Evolutionary conservation across 1,140 invertebrate species (phyloP), one percentile per base, ranked within the genome.

Genomic region (Brachionus angularis): DNA sequence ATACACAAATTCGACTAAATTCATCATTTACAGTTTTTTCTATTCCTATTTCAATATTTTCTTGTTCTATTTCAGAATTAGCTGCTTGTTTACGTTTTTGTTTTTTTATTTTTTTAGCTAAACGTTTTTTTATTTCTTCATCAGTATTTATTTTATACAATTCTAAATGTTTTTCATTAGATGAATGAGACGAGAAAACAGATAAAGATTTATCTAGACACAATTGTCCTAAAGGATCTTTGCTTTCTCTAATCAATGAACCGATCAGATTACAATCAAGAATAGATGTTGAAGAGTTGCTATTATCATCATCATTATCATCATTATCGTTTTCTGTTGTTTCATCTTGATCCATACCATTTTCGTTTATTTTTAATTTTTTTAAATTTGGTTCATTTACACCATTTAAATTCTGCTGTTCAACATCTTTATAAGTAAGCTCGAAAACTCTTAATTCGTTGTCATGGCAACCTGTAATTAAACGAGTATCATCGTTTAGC

Each of bases 381-480:
- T 71, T 52, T 16, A 71, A 53, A 18, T 55, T 46, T n/a, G 67
- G 46, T 12, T 71, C 49, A 25, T 42, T 23, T 1, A 7, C 16
- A 18, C 29, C 25, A 23, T 12, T 33, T 12, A 27, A 16, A 7
- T 10, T 14, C 10, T 71, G 31, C 18, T 36, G 18, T 55, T 53
- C 67, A 12, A 53, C 29, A n/a, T 71, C 67, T 1, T 31, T 52
- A n/a, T 42, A 46, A 2, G 2, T 71, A n/a, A 71, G 23, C 33
- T 71, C 88, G 87, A 90, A 97, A 0, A 96, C 88, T 74, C 88
- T 82, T 47, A 98, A 81, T 79, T 91, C 88, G 75, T 86, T 86
- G 77, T 95, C 91, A 72, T 86, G 86, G 72, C 87, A 89, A 10
- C 93, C 94, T 39, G 90, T 90, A 21, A 97, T 85, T 72, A 98